phyloP scores from a whole-genome alignment of 2,797 vertebrate species.

The Liasis olivaceus region DNA sequence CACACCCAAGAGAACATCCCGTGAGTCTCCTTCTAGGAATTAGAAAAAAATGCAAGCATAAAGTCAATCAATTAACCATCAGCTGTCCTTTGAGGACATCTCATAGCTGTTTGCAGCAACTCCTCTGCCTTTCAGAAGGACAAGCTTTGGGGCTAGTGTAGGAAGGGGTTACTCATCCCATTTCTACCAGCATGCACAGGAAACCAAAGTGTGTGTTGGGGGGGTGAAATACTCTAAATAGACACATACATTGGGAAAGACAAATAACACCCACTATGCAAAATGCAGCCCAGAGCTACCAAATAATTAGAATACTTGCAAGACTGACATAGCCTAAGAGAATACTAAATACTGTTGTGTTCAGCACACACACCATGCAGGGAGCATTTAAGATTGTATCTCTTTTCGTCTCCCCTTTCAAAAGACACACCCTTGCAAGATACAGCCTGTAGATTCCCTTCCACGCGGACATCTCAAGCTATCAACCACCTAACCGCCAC shows the following conservation, averaged over 20 bases:
- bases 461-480: conserved; percentile 49
- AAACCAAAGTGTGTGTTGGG: background rate
- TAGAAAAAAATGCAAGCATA: background rate
- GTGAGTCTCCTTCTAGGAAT: background rate
- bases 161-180: background rate
- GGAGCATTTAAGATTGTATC: conserved; percentile 13
- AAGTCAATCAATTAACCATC: background rate
- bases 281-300: background rate
- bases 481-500: conserved; percentile 49
- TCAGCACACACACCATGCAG: background rate
- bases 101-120: background rate
- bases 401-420: background rate
- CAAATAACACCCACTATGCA: background rate
- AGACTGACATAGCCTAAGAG: conserved; percentile 13
- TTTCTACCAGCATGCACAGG: background rate
- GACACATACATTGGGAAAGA: background rate
- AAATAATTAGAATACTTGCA: background rate
- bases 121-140: background rate
- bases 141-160: background rate
- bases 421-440: conserved; percentile 29
- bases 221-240: background rate
- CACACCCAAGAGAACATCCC: background rate
- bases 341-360: background rate
- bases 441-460: conserved; percentile 17
- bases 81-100: background rate